Base-by-base conservation (phyloP, 2,113 vertebrate genomes). In the Romanogobio albipinnatus region DNA sequence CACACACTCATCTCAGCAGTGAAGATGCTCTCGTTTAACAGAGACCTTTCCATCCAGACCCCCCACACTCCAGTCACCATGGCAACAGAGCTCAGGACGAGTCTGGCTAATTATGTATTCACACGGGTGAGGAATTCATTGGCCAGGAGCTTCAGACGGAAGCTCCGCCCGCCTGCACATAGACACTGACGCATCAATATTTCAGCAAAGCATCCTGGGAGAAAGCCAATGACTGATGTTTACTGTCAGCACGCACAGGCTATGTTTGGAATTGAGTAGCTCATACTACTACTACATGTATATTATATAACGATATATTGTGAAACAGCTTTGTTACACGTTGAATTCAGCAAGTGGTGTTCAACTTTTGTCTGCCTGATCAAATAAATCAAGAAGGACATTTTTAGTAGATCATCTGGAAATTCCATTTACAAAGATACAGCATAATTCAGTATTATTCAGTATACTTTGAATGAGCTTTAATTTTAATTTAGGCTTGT, bases 111-210 rank as follows among this genome's bases (percentile, higher is more conserved):
- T 84, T 86, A 89, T 87, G 53, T 9, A 89, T 84, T 81, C 49
- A 36, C 39, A 77, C 36, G 10, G 76, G n/a, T 56, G 45, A 43
- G 49, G 24, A 83, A 70, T 74, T 81, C 43, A 87, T 86, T 71
- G 88, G 88, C 49, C 24, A 43, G n/a, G 7, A 70, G 61, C 76
- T 56, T 78, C n/a, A 11, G 15, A 43, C 3, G 74, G 39, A 73
- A 77, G 87, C 86, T 71, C 84, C 70, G 29, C 84, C 81, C 59
- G 5, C 39, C 4, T 5, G 22, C 66, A 62, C 51, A 56, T 39
- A 87, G 77, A 86, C 51, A 85, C 77, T 76, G 64, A 89, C 86
- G 91, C 94, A 94, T 94, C 90, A 92, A 94, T 94, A 94, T 92
- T 94, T 94, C 87, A 94, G 91, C 64, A 89, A 81, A 66, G 78